Evolutionary conservation across 1,140 invertebrate species (phyloP).

Genomic region (Phortica variegata): DNA sequence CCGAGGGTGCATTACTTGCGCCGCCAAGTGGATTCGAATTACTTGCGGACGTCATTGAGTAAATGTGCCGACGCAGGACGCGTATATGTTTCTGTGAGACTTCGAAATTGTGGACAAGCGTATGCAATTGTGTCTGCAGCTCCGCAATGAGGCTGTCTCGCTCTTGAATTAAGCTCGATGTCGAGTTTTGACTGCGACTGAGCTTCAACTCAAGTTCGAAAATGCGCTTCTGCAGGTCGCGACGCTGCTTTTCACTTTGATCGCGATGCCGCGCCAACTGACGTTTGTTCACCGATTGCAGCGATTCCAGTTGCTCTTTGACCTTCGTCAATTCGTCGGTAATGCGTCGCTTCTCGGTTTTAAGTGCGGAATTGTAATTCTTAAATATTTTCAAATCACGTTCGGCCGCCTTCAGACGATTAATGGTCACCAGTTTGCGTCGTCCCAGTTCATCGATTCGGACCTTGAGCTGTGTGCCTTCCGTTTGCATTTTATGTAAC

Average conservation of each 20-base stretch:
- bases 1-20: slow-evolving; percentile 2
- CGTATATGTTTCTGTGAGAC: slow-evolving; percentile 52
- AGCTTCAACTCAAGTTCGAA: slow-evolving; percentile 46
- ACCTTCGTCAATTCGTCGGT: slow-evolving; percentile 27
- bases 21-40: no score
- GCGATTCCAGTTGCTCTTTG: slow-evolving; percentile 34
- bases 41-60: slow-evolving; percentile 37
- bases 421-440: slow-evolving; percentile 35
- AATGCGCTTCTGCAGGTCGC: slow-evolving; percentile 47
- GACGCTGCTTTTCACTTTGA: slow-evolving; percentile 42
- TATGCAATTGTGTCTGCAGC: slow-evolving; percentile 46
- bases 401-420: slow-evolving; percentile 42
- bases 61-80: slow-evolving; percentile 43
- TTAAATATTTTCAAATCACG: slow-evolving; percentile 49
- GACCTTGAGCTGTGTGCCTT: slow-evolving; percentile 34
- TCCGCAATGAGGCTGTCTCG: slow-evolving; percentile 47
- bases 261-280: slow-evolving; percentile 42
- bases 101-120: slow-evolving; percentile 50
- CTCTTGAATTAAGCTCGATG: slow-evolving; percentile 42
- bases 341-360: slow-evolving; percentile 36
- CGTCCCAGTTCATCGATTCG: slow-evolving; percentile 44
- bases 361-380: slow-evolving; percentile 41
- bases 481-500: slow-evolving; percentile 32
- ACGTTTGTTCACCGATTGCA: slow-evolving; percentile 35
- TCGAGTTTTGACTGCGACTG: slow-evolving; percentile 46